Evolutionary conservation across 1,140 invertebrate genomes (phyloP).

Genomic region (Tetraneura akinire): DNA sequence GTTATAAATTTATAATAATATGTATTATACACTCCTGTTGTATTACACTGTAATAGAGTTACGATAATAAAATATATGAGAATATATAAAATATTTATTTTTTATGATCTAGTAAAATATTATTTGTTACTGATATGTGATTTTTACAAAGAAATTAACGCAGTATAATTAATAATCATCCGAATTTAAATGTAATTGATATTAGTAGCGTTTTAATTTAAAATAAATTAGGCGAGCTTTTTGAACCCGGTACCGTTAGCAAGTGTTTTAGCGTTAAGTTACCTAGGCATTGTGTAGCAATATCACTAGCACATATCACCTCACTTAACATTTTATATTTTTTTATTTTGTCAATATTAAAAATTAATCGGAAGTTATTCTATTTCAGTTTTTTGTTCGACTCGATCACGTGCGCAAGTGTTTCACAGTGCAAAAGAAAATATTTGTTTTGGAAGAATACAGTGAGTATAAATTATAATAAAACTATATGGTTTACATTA

Average conservation of each 20-base stretch:
- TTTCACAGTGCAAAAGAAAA: constrained; percentile 97
- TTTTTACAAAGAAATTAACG: no score
- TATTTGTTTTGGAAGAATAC: constrained; percentile 99
- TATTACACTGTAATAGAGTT: no score
- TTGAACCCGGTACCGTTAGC: constrained; percentile 19
- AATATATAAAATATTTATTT: no score
- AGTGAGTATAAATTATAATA: constrained; percentile 72
- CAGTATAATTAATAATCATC: not conserved
- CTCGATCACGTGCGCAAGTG: constrained; percentile 99
- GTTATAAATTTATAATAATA: no score
- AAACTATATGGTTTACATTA: constrained; percentile 38
- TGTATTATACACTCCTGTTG: no score
- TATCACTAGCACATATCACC: not conserved
- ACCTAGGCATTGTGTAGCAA: not conserved
- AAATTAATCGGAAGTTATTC: constrained; percentile 8
- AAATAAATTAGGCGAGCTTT: not conserved
- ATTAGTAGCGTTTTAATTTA: not conserved
- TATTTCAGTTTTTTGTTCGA: constrained; percentile 97
- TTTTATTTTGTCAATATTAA: not conserved
- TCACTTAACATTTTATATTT: not conserved
- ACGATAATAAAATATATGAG: no score
- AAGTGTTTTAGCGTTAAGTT: not conserved
- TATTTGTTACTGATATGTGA: no score
- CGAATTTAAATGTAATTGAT: not conserved
- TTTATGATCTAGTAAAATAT: no score